A percentile compares a stretch with the other conserved stretches of the same genome.
These are phyloP conservation scores for Trissolcus basalis DNA, from an alignment of 1,140 invertebrate species.

Conservation along the genomic window DNA sequence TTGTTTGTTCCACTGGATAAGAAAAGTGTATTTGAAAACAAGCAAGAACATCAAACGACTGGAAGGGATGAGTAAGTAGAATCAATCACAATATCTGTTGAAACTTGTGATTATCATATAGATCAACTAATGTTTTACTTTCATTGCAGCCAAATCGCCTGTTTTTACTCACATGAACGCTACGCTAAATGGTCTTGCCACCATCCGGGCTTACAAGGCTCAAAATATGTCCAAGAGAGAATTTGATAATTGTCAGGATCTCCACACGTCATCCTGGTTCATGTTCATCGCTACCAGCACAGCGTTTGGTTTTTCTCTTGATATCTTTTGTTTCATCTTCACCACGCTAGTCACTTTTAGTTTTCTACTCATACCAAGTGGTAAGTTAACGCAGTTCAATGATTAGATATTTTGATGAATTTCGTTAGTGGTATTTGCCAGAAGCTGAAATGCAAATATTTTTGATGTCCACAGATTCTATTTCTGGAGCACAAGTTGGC, in stretches of 20 bases:
- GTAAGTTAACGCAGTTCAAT: constrained; percentile 60
- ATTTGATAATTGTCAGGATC: constrained; percentile 82
- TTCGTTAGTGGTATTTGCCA: too few relatives aligned
- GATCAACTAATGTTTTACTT: constrained; percentile 20
- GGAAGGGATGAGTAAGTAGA: constrained; percentile 80
- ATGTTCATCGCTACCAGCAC: constrained; percentile 82
- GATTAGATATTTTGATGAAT: not conserved
- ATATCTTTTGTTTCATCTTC: constrained; percentile 84
- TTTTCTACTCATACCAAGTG: constrained; percentile 75
- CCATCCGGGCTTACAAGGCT: constrained; percentile 89
- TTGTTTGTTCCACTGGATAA: constrained; percentile 83
- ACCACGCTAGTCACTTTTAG: constrained; percentile 79
- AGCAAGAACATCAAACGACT: constrained; percentile 90
- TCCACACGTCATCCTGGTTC: constrained; percentile 82
- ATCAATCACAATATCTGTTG: not conserved
- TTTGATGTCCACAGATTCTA: constrained; percentile 2
- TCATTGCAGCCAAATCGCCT: constrained; percentile 82
- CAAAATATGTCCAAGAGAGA: constrained; percentile 86
- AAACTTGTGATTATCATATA: constrained; percentile 1
- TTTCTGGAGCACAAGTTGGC: constrained; percentile 78
- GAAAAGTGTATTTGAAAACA: constrained; percentile 87
- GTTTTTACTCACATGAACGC: constrained; percentile 93
- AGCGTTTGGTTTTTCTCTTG: constrained; percentile 83
- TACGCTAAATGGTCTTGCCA: constrained; percentile 90
- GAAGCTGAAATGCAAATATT: constrained; percentile 1